phyloP scores from a whole-genome alignment of 2,113 vertebrate species.

The Rana temporaria region DNA sequence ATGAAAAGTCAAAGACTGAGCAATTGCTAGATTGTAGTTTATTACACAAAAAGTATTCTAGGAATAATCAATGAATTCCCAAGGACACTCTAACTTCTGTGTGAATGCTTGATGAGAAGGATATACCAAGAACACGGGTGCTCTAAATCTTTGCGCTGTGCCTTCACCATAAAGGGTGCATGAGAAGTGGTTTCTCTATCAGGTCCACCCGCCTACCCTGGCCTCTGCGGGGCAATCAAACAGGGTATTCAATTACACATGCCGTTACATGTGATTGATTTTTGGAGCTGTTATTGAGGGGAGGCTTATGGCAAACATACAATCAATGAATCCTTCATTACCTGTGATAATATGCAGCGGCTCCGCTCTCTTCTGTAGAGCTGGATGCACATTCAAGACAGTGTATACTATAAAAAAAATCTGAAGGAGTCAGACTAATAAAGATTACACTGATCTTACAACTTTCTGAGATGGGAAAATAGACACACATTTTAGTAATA shows the following conservation, averaged over 20 bases:
- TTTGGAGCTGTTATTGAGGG: conserved; percentile 19
- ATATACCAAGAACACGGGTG: conserved; percentile 13
- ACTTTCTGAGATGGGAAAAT: too few relatives aligned
- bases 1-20: neutral
- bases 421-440: neutral
- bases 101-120: conserved; percentile 8
- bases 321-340: conserved; percentile 54
- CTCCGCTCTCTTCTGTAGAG: neutral
- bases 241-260: conserved; percentile 46
- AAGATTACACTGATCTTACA: neutral
- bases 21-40: neutral
- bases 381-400: neutral
- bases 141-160: neutral
- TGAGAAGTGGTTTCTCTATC: neutral
- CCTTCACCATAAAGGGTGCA: neutral
- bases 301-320: conserved; percentile 35
- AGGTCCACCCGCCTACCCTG: neutral
- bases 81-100: conserved; percentile 10
- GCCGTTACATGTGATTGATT: conserved; percentile 51
- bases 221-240: conserved; percentile 28
- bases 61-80: conserved; percentile 40
- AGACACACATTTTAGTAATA: too few relatives aligned
- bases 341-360: conserved; percentile 25
- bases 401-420: neutral
- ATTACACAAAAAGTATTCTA: conserved; percentile 14